Conservation (phyloP, 2,888 invertebrate genomes). For the Hyalella azteca region DNA sequence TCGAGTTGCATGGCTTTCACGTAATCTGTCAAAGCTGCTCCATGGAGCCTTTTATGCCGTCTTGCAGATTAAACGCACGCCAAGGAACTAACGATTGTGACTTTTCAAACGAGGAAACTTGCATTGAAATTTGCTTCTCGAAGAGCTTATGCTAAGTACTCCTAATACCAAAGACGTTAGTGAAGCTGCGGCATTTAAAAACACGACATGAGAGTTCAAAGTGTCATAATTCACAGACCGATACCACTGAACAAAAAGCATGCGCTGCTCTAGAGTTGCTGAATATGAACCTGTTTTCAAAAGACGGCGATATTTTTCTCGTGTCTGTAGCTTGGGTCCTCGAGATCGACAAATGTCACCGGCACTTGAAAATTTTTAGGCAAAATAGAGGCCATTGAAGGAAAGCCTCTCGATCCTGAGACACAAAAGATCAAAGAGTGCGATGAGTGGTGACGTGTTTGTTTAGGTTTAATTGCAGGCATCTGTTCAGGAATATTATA, state of each 20-base stretch:
- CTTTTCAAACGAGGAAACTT: background rate
- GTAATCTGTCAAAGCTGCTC: background rate
- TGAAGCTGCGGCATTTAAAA: background rate
- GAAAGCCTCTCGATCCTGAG: conserved; percentile 13
- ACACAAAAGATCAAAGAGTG: conserved; percentile 29
- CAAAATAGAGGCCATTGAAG: conserved; percentile 3
- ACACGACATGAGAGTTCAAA: background rate
- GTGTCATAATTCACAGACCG: conserved; percentile 18
- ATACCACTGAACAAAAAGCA: background rate
- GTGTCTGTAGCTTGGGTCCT: background rate
- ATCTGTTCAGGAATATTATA: conserved; percentile 30
- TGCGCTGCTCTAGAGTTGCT: background rate
- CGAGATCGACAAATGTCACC: conserved; percentile 28
- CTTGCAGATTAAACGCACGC: background rate
- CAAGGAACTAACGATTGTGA: conserved; percentile 26
- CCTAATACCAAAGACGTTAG: background rate
- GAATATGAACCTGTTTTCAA: background rate
- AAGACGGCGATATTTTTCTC: background rate
- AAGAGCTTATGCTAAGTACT: background rate
- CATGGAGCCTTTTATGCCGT: conserved; percentile 3
- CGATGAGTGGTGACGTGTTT: conserved; percentile 18
- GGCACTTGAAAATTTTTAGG: conserved; percentile 17
- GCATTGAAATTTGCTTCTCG: background rate
- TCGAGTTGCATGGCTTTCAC: conserved; percentile 3
- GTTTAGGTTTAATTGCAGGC: conserved; percentile 32